Evolutionary conservation across 2,113 vertebrate species (phyloP).

Genomic region (Psammodynastes pulverulentus): DNA sequence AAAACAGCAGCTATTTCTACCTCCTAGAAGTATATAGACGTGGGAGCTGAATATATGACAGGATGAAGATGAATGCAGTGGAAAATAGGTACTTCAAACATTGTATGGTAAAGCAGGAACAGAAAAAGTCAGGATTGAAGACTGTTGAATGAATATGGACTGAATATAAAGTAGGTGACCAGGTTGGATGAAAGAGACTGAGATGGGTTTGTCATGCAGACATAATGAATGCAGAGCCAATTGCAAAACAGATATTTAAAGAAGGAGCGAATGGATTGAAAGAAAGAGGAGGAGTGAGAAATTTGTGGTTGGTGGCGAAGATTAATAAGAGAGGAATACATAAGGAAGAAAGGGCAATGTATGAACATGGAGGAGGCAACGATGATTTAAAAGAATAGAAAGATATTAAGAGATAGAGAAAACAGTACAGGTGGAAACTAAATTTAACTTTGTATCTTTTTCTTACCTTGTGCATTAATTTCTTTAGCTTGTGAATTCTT

Average conservation of each 20-base stretch:
- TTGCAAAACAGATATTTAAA: not conserved
- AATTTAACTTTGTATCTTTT: not conserved
- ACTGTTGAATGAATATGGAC: not conserved
- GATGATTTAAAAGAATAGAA: not conserved
- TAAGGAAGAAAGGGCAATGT: not conserved
- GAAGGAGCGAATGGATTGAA: not conserved
- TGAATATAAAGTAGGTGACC: not conserved
- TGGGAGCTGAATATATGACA: not conserved
- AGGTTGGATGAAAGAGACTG: not conserved
- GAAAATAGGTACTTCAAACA: not conserved
- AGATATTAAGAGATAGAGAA: not conserved
- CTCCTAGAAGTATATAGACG: not conserved
- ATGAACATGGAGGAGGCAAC: not conserved
- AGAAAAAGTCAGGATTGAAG: not conserved
- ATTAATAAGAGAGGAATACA: not conserved
- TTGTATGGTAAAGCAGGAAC: not conserved
- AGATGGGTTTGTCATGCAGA: not conserved
- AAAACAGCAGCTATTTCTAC: not conserved
- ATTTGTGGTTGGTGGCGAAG: not conserved
- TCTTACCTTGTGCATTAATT: not conserved
- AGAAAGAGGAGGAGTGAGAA: not conserved
- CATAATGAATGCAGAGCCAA: not conserved
- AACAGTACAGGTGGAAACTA: not conserved
- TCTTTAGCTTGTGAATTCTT: not conserved
- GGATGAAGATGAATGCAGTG: not conserved